Conservation (phyloP, 2,113 vertebrate species). For the Tympanuchus pallidicinctus region DNA sequence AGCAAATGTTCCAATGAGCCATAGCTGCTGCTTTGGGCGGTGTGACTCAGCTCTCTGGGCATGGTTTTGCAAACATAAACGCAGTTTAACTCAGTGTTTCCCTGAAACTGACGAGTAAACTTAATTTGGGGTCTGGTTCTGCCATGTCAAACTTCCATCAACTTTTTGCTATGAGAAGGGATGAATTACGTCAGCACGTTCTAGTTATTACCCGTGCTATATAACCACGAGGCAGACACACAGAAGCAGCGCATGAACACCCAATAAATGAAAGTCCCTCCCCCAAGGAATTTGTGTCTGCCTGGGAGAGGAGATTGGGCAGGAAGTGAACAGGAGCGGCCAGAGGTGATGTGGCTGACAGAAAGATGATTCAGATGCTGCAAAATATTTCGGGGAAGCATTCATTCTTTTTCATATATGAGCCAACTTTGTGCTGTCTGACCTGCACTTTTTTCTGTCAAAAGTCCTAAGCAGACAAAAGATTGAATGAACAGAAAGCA, state of each 20-base stretch:
- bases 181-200: neutral
- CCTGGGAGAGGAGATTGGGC: neutral
- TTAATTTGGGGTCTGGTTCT: neutral
- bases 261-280: neutral
- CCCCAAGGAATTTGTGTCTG: neutral
- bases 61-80: conserved; percentile 14
- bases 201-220: neutral
- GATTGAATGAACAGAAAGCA: neutral
- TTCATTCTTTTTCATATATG: neutral
- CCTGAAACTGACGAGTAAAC: neutral
- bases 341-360: neutral
- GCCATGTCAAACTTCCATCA: neutral
- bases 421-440: neutral
- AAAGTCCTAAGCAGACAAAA: neutral
- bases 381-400: neutral
- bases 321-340: neutral
- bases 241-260: neutral
- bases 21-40: neutral
- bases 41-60: conserved; percentile 5
- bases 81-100: conserved; percentile 21
- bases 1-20: neutral
- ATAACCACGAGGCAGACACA: neutral
- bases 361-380: neutral
- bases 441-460: neutral
- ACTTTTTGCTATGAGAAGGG: neutral